Conservation (phyloP, 92 coral and sea anemone genomes). For the Bergia puertoricense region DNA sequence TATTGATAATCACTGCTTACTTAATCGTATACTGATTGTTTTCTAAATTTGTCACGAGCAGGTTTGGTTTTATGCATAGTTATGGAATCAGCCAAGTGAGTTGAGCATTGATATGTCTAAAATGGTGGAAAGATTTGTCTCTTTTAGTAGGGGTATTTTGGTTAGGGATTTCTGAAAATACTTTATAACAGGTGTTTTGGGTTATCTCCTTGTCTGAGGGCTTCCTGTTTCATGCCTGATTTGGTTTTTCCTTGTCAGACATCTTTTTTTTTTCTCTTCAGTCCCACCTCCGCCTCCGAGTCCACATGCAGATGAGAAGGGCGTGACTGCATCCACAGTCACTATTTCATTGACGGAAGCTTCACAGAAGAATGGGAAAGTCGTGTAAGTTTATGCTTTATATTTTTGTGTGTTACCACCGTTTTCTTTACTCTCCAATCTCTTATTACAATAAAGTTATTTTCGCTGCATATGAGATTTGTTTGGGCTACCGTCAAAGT, state of each 20-base stretch:
- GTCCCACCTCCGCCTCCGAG: conserved; percentile 70
- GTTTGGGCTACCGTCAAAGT: too few relatives aligned
- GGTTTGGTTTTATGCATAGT: not conserved
- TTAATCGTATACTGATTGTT: not conserved
- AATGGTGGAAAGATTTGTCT: not conserved
- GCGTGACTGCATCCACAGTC: conserved; percentile 56
- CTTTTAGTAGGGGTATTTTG: too few relatives aligned
- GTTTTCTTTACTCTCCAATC: too few relatives aligned
- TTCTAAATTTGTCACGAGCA: not conserved
- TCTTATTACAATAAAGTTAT: too few relatives aligned
- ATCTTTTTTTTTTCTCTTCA: conserved; percentile 12
- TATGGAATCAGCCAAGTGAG: not conserved
- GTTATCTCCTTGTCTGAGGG: not conserved
- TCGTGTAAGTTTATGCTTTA: conserved; percentile 59
- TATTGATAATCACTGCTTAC: not conserved
- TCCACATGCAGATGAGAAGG: conserved; percentile 31
- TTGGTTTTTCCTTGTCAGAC: not conserved
- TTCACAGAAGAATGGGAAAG: conserved; percentile 56
- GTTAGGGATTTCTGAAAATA: too few relatives aligned
- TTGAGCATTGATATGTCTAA: not conserved
- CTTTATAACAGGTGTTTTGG: too few relatives aligned
- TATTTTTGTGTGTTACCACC: not conserved
- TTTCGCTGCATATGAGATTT: too few relatives aligned
- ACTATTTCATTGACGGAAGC: conserved; percentile 59
- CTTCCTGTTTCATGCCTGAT: too few relatives aligned